Evolutionary conservation across 2,113 vertebrate genomes (phyloP).

Genomic region (Colius striatus): DNA sequence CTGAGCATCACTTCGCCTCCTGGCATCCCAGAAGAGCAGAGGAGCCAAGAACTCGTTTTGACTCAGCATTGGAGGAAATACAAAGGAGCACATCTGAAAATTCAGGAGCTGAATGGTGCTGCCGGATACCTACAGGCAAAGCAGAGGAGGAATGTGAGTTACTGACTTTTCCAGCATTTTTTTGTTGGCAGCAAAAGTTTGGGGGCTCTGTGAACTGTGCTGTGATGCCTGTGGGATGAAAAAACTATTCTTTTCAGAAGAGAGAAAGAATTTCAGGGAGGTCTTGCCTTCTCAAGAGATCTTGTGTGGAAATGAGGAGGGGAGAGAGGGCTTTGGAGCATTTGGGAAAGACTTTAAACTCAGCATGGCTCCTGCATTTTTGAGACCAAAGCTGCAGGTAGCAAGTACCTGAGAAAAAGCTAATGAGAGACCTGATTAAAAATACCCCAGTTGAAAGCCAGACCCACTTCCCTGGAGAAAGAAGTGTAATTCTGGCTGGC

Average conservation of each 20-base stretch:
- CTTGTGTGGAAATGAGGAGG: neutral
- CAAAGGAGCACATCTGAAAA: neutral
- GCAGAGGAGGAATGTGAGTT: neutral
- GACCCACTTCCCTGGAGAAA: neutral
- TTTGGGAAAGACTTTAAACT: neutral
- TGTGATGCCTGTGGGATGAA: neutral
- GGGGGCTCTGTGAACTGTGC: neutral
- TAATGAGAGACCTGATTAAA: neutral
- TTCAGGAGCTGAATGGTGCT: neutral
- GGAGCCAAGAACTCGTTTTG: no score
- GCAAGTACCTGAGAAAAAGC: neutral
- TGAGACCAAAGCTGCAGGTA: neutral
- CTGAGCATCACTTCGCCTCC: no score
- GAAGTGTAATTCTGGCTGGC: neutral
- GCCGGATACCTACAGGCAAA: accelerated
- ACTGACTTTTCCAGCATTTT: neutral
- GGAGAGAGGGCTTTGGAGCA: neutral
- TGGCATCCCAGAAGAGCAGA: no score
- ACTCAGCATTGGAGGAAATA: no score
- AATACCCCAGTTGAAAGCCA: neutral
- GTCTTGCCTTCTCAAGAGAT: neutral
- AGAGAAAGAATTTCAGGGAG: neutral
- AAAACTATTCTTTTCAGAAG: neutral
- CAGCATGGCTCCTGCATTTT: neutral
- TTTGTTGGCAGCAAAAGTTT: neutral